Conservation (phyloP, 2,113 vertebrate species). For the Parotia lawesii region DNA sequence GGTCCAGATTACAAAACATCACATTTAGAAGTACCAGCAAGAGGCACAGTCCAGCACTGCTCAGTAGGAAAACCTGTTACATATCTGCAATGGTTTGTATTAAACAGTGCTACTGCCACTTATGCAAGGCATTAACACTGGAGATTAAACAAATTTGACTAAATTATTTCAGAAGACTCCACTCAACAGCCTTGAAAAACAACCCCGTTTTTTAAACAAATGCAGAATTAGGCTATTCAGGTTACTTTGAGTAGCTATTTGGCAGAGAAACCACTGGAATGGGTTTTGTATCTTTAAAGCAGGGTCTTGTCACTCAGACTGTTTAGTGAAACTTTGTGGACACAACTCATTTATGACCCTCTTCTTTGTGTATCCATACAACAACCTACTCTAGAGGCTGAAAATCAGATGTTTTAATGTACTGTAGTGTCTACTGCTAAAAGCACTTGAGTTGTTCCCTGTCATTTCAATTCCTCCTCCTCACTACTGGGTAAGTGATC, state of each 20-base stretch:
- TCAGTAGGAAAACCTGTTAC: not conserved
- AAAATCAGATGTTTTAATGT: constrained; percentile 22
- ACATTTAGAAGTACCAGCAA: not conserved
- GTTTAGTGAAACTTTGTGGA: not conserved
- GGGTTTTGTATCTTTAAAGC: not conserved
- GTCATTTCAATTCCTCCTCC: constrained; percentile 54
- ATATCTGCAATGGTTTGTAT: not conserved
- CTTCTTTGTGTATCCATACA: not conserved
- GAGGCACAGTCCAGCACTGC: not conserved
- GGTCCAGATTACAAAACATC: not conserved
- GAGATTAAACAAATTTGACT: not conserved
- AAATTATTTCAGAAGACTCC: not conserved
- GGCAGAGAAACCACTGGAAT: not conserved
- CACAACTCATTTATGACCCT: not conserved
- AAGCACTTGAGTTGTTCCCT: constrained; percentile 34
- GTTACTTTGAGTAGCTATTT: not conserved
- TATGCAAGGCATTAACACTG: not conserved
- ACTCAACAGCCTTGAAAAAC: not conserved
- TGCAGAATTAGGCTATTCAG: not conserved
- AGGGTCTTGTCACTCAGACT: not conserved
- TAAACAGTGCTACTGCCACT: not conserved
- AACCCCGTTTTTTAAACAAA: not conserved
- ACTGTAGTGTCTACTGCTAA: constrained; percentile 48
- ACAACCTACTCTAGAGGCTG: not conserved
- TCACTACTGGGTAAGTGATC: constrained; percentile 44